Conservation (phyloP, 2,797 vertebrate species). For the Balearica regulorum region DNA sequence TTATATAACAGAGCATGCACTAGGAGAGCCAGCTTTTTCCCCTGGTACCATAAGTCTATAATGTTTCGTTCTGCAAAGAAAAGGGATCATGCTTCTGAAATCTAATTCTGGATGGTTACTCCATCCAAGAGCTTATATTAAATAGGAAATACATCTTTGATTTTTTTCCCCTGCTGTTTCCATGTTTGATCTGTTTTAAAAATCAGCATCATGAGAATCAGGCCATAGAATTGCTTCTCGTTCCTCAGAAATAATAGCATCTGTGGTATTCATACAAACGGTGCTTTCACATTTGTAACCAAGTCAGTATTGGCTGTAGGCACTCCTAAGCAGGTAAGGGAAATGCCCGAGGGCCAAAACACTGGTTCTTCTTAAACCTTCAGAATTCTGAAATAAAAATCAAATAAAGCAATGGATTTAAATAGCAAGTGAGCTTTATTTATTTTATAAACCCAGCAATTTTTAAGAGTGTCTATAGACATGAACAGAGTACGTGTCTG, state of each 20-base stretch:
- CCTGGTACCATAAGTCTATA: background rate
- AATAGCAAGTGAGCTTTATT: background rate
- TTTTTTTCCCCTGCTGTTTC: background rate
- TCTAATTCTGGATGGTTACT: background rate
- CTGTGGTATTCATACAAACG: background rate
- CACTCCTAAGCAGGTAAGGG: background rate
- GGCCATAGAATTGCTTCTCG: background rate
- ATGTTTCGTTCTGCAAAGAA: constrained; percentile 4
- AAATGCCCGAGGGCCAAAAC: background rate
- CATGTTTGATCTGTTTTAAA: constrained; percentile 31
- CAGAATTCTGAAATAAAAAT: background rate
- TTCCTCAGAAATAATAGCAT: constrained; percentile 9
- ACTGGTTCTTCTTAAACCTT: background rate
- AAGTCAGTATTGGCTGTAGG: background rate
- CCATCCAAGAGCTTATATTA: background rate
- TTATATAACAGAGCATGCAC: constrained; percentile 15
- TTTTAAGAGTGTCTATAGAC: background rate
- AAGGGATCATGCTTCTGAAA: constrained; percentile 9
- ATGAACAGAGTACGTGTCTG: background rate
- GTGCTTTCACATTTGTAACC: background rate
- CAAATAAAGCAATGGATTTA: background rate
- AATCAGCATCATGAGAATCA: background rate
- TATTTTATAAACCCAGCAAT: background rate
- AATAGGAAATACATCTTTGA: constrained; percentile 12
- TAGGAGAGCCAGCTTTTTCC: background rate